Evolutionary conservation across 2,888 invertebrate species (phyloP).

Genomic region (Agrotis exclamationis): DNA sequence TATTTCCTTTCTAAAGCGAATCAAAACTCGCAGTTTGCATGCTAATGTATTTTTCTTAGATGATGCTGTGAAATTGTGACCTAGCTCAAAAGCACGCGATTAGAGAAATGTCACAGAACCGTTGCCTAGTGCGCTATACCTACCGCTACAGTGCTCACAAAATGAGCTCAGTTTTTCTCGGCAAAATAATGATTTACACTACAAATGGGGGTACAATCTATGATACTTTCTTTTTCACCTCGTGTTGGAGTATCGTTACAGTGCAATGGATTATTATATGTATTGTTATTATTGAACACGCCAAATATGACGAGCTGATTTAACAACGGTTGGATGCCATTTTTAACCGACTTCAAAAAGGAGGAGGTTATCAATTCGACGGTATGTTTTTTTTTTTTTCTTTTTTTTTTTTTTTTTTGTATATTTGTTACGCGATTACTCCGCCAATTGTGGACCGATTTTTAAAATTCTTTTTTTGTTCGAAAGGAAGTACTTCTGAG

Average conservation of each 20-base stretch:
- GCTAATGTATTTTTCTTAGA: slow-evolving; percentile 31
- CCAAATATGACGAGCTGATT: slow-evolving; percentile 52
- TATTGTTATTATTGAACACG: slow-evolving; percentile 45
- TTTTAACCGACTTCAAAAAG: too few relatives aligned
- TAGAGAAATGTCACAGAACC: slow-evolving; percentile 51
- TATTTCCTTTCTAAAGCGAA: slow-evolving; percentile 33
- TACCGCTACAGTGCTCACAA: slow-evolving; percentile 46
- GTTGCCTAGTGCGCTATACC: slow-evolving; percentile 38
- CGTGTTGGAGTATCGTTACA: slow-evolving; percentile 55
- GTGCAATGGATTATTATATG: slow-evolving; percentile 32
- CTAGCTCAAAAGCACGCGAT: slow-evolving; percentile 54
- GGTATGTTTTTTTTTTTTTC: too few relatives aligned
- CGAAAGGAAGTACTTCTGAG: too few relatives aligned
- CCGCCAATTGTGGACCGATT: too few relatives aligned
- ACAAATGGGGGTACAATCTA: slow-evolving; percentile 36
- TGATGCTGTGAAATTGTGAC: slow-evolving; percentile 43
- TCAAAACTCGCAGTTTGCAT: slow-evolving; percentile 38
- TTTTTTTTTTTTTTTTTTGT: too few relatives aligned
- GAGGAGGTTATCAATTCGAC: too few relatives aligned
- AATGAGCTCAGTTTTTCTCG: slow-evolving; percentile 47
- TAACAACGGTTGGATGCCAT: slow-evolving; percentile 49
- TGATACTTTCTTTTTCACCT: slow-evolving; percentile 61
- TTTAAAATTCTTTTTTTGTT: too few relatives aligned
- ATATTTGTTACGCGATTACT: too few relatives aligned
- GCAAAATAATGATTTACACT: slow-evolving; percentile 43